phyloP scores from a whole-genome alignment of 2,113 vertebrate genomes.

The Crotalus viridis region DNA sequence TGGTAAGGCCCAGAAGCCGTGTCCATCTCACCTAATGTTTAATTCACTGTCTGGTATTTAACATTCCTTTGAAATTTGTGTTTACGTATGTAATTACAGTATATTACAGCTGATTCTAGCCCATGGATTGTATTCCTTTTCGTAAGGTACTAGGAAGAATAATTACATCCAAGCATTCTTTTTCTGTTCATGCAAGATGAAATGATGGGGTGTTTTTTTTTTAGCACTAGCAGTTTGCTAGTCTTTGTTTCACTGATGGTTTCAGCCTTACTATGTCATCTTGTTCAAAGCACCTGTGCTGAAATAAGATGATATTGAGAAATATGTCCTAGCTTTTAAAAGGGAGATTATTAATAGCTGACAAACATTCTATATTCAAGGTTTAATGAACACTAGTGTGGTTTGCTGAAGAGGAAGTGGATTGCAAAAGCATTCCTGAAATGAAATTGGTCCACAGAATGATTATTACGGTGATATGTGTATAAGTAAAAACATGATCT shows the following conservation, averaged over 20 bases:
- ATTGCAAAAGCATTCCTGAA: conserved; percentile 8
- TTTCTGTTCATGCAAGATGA: background rate
- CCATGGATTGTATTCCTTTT: background rate
- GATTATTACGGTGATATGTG: background rate
- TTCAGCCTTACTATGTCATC: background rate
- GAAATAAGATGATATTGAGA: conserved; percentile 10
- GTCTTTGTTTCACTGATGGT: background rate
- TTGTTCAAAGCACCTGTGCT: background rate
- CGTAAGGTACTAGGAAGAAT: background rate
- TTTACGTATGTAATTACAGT: background rate
- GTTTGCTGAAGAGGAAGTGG: conserved; percentile 9
- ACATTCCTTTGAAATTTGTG: background rate
- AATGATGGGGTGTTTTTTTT: background rate
- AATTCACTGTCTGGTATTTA: background rate
- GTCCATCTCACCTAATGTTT: background rate
- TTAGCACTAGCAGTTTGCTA: background rate
- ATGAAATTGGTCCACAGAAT: background rate
- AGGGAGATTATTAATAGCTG: conserved; percentile 3
- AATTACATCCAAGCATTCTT: background rate
- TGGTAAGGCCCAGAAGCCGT: background rate
- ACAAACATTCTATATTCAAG: background rate
- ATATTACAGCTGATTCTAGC: background rate
- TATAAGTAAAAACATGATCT: background rate
- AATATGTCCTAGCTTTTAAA: conserved; percentile 28
- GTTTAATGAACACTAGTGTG: background rate